Base-by-base conservation (phyloP, 2,113 vertebrate species). In the Ursus arctos region DNA sequence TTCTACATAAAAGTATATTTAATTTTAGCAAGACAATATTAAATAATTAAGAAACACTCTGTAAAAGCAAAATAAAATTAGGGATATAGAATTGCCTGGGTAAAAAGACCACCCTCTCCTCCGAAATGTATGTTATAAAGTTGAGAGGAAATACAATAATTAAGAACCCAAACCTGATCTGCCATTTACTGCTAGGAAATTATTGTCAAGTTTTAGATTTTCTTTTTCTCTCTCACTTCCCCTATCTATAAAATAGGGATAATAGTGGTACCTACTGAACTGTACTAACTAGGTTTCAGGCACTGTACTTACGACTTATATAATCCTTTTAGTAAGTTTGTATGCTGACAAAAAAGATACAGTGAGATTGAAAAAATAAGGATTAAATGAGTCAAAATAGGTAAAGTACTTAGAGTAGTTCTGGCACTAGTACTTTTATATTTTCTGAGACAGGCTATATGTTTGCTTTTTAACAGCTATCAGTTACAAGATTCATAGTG, bases 31-130 rank as follows among this genome's bases (percentile, higher is more conserved):
- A 69, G 83, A 33, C 33, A 61, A 63, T 69, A 88, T 76, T 63
- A 79, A 69, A 18, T 86, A 90, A 55, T 86, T 63, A 63, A 81
- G 3, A 82, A 91, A 92, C 89, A 51, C 13, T 74, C 57, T 16
- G 4, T 61, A 47, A 91, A 97, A 86, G 57, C 22, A 91, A 95
- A 87, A 72, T 86, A 80, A 95, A 91, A 91, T 57, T 91, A 51
- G 2, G 2, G 5, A 83, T 79, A 15, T 47, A 86, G 22, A 82
- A 33, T 88, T 94, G 57, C 21, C 36, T 94, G 4, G 36, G n/a
- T 86, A 24, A 72, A 86, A 76, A 61, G 10, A 67, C 3, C 7
- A 15, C 36, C 6, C 43, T 31, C 7, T 22, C 4, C 9, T 12
- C 47, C 5, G 18, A 71, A 95, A 69, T 69, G 1, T 69, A 53